Evolutionary conservation across 64 coral and sea anemone species (phyloP).

Genomic region (Actinia equina): DNA sequence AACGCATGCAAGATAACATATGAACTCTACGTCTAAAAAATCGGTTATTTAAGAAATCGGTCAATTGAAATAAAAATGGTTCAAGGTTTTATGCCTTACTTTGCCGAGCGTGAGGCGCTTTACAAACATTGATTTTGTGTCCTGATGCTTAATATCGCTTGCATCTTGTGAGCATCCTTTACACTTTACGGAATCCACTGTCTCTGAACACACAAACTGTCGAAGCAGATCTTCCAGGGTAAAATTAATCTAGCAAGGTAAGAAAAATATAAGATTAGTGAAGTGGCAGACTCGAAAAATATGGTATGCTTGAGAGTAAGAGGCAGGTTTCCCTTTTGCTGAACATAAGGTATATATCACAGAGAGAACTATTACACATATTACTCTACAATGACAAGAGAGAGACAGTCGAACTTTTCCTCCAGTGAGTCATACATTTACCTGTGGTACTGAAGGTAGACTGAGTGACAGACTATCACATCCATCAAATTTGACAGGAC

Average conservation of each 20-base stretch:
- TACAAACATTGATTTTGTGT: slow-evolving; percentile 57
- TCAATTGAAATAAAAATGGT: neutral
- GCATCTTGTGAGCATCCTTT: slow-evolving; percentile 32
- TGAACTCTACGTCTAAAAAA: too few species aligned
- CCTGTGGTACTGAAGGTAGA: slow-evolving; percentile 74
- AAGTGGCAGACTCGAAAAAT: neutral
- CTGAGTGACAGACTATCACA: slow-evolving; percentile 90
- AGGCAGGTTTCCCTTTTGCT: too few species aligned
- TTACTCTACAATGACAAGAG: too few species aligned
- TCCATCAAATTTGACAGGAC: slow-evolving; percentile 90
- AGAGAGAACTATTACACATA: too few species aligned
- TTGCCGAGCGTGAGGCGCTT: slow-evolving; percentile 86
- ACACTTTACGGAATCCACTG: slow-evolving; percentile 82
- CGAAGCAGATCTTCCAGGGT: slow-evolving; percentile 62
- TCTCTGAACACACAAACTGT: slow-evolving; percentile 87
- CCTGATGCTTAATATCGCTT: neutral
- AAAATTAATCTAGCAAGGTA: slow-evolving; percentile 25
- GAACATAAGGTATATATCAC: too few species aligned
- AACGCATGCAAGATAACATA: too few species aligned
- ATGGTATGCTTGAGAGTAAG: neutral
- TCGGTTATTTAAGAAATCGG: neutral
- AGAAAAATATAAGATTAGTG: neutral
- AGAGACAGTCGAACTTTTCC: too few species aligned
- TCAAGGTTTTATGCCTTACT: slow-evolving; percentile 8
- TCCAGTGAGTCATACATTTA: neutral